Evolutionary conservation across 2,797 vertebrate species (phyloP), one percentile per base, ranked within the genome.

Genomic region (Nothura maculosa): DNA sequence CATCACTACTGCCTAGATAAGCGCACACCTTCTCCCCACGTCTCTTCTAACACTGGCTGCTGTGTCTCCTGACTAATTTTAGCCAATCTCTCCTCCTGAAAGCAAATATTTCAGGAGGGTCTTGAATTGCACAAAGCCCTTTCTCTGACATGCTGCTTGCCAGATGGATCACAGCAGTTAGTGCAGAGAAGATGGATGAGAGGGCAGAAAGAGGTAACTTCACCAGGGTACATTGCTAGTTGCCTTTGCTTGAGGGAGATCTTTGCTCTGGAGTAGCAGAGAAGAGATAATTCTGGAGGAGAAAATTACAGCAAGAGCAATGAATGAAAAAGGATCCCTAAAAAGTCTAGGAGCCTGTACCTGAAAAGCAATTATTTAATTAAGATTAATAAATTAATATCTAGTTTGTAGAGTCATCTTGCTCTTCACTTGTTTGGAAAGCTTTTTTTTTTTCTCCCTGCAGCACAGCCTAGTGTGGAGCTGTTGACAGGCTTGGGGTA

Each of bases 361-460:
- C 82, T 75, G 40, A 95, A 97, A 94, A 62, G 58, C 90, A 96
- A 96, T 96, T 96, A 93, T 96, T 94, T 96, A 90, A 63, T 94
- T 94, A 83, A 92, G 77, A 66, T 94, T 90, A 72, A 52, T 82
- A 75, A 90, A 94, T 80, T 85, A 90, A 77, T 34, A 80, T 38
- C 69, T 52, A 85, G 42, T 24, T 89, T 30, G 43, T 83, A 62
- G 43, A 87, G 92, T 96, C 87, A 96, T 95, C 86, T 96, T 93
- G 67, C 87, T 96, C 22, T 50, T 97, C 94, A 93, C 78, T 79
- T 86, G 7, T 54, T 94, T 94, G 87, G 82, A 96, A 96, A 96
- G 85, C 81, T 85, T 79, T 22, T 57, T 48, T 86, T 7, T 67
- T 48, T 14, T 60, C 84, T 58, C 50, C 30, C 54, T 24, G 11